Conservation (phyloP, 2,888 invertebrate genomes). For the Stratiomys singularior region DNA sequence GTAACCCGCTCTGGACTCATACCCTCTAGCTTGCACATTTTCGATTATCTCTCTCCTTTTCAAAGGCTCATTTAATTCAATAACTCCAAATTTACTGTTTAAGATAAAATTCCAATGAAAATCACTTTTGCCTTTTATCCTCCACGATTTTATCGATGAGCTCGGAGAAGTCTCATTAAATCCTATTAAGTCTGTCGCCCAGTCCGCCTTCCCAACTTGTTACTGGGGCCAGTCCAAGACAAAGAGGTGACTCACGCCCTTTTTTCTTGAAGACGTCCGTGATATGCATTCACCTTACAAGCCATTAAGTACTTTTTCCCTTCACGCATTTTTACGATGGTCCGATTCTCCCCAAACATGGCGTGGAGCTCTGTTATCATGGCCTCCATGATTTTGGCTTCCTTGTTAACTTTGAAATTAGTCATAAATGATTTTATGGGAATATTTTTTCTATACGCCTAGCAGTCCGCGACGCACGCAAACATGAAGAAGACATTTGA, state of each 20-base stretch:
- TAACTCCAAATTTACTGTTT: slow-evolving; percentile 11
- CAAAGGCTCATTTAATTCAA: slow-evolving; percentile 36
- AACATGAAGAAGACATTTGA: slow-evolving; percentile 17
- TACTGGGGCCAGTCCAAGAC: background rate
- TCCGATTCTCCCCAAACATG: slow-evolving; percentile 8
- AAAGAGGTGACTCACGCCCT: slow-evolving; percentile 16
- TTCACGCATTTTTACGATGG: slow-evolving; percentile 17
- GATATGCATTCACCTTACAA: slow-evolving; percentile 15
- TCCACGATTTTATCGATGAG: slow-evolving; percentile 35
- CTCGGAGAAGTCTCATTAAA: slow-evolving; percentile 21
- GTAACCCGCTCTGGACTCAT: too few species aligned
- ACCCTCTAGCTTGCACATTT: background rate
- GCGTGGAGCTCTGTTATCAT: slow-evolving; percentile 10
- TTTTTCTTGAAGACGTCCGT: background rate
- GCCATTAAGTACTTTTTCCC: slow-evolving; percentile 6
- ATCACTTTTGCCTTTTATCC: slow-evolving; percentile 36
- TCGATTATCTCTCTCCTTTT: slow-evolving; percentile 12
- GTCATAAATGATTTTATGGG: slow-evolving; percentile 36
- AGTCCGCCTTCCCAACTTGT: background rate
- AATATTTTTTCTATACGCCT: background rate
- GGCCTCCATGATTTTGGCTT: slow-evolving; percentile 33
- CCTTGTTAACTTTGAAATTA: slow-evolving; percentile 34
- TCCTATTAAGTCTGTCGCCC: slow-evolving; percentile 33
- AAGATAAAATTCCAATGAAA: slow-evolving; percentile 32
- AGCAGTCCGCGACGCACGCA: background rate